Base-by-base conservation (phyloP, 2,888 invertebrate genomes). In the Plutella xylostella region DNA sequence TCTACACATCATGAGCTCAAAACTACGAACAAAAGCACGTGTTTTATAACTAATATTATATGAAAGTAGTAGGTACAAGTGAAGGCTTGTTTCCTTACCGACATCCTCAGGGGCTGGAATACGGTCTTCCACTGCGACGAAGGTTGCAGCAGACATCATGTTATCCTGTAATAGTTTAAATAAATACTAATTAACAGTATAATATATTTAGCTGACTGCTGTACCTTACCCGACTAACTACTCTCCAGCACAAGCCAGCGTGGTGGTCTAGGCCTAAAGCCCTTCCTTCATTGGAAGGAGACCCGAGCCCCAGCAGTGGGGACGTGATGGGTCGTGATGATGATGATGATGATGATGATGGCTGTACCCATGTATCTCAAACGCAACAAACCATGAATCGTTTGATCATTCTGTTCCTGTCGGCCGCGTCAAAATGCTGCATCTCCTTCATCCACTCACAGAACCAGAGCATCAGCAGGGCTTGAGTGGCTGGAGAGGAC, bases 401-500 rank as follows among this genome's bases (percentile, higher is more conserved):
- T 19, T 42, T 63, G 38, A 82, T 43, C 79, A 82, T 80, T 1
- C 83, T 57, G n/a, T 61, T 48, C 1, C 83, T 59, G 31, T 71
- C 67, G 1, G 83, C 83, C 0, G 79, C 82, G 28, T 83, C 83
- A 28, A 82, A 83, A 11, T 76, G 50, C 45, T 82, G 74, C 55
- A 83, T 76, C 53, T 83, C 83, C 14, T 80, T 82, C 67, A 83
- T 83, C 80, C 82, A 83, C 44, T 83, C 77, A 42, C 82, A 83
- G 46, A 79, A 82, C 83, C 83, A 83, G 1, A 67, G 37, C 1
- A 83, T 78, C n/a, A 83, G 50, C 0, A 77, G 54, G 0, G 68
- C 72, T 57, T 83, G 83, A 0, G 76, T 64, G 6, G 65, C 83
- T 83, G 52, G 2, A 30, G 65, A 59, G 3, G 6, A 28, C n/a